Base-by-base conservation (phyloP, 2,888 invertebrate genomes). In the Drosophila paramelanica region DNA sequence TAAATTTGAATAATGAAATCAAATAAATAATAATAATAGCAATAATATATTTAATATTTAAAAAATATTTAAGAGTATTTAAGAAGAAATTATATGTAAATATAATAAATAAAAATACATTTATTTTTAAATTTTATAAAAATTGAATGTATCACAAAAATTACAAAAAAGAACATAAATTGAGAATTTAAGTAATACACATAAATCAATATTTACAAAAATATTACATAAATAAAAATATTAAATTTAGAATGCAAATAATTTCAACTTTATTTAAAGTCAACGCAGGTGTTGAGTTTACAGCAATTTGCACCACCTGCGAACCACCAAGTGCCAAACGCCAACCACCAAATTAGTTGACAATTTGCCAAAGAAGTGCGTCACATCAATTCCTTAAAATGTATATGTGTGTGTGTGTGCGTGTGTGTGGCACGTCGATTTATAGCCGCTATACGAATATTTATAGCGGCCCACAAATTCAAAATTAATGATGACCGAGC, bases 361-460 rank as follows among this genome's bases (percentile, higher is more conserved):
- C 46, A 71, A 27, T 41, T 33, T 62, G 73, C 56, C 47, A 73
- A 57, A 64, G 61, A 33, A 42, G 36, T 67, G 72, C 66, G 75
- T 61, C 82, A 77, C 57, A 45, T 46, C 51, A 46, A 50, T 47
- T 45, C 14, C 50, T 43, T 14, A 6, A 3, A 14, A 23, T 23
- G 23, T 23, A 23, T 2, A 0, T 23, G 1, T 23, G 43, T 59
- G 59, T 36, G 36, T 13, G 36, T 36, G 53, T 27, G 20, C 27
- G 38, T 17, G 46, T 20, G 25, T 67, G 64, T 50, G 49, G 69
- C 51, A 56, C 7, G 36, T 49, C 67, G 56, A 84, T 84, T 81
- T 76, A 84, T 81, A 43, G 61, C 46, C 27, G 61, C 75, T 72
- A 85, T 81, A 77, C 56, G 20, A 60, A 67, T 79, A 79, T 84